Conservation (phyloP, 1,140 invertebrate genomes). For the Asobara japonica region DNA sequence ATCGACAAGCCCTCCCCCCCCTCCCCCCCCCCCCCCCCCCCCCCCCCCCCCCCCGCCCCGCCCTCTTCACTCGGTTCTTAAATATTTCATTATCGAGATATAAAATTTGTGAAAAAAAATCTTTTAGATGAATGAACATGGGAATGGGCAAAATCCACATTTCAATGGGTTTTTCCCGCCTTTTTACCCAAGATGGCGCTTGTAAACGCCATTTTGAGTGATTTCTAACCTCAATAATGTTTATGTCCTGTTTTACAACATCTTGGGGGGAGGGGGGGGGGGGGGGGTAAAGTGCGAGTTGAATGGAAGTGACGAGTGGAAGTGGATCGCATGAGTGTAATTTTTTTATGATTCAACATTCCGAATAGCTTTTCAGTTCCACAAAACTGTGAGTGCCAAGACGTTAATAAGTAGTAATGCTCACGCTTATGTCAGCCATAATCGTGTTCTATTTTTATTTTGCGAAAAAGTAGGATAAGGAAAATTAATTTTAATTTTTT, state of each 20-base stretch:
- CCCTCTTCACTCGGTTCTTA: background rate
- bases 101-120: background rate
- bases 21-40: too few relatives aligned
- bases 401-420: background rate
- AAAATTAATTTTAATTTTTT: too few relatives aligned
- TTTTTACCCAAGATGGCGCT: slow-evolving; percentile 21
- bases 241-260: background rate
- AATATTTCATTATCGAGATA: background rate
- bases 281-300: background rate
- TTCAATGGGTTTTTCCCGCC: too few relatives aligned
- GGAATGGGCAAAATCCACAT: too few relatives aligned
- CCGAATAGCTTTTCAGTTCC: background rate
- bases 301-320: background rate
- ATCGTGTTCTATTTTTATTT: background rate
- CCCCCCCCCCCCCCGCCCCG: background rate
- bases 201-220: background rate
- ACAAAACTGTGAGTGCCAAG: background rate
- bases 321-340: background rate
- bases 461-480: too few relatives aligned
- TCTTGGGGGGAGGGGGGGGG: too few relatives aligned
- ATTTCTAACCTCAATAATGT: background rate
- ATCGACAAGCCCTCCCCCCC: slow-evolving; percentile 36
- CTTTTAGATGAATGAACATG: background rate
- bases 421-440: too few relatives aligned
- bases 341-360: background rate